Conservation (phyloP, 2,113 vertebrate species). For the Chauna torquata region DNA sequence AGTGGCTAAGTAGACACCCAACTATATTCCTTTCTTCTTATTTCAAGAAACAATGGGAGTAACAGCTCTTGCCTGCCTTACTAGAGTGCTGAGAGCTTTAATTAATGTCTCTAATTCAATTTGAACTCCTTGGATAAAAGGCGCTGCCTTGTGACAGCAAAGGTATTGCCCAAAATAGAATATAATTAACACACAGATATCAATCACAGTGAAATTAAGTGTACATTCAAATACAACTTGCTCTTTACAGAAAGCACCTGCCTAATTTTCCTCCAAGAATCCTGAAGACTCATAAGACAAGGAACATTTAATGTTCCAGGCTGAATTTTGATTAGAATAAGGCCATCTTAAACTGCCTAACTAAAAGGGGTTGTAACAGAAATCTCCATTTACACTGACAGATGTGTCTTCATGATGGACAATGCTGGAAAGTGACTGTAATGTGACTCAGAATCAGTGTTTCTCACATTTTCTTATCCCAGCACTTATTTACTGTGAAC, state of each 20-base stretch:
- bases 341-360: neutral
- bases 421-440: neutral
- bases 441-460: neutral
- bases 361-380: neutral
- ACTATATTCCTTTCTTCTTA: conserved; percentile 59
- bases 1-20: conserved; percentile 61
- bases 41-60: conserved; percentile 66
- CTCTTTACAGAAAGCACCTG: conserved; percentile 52
- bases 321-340: neutral
- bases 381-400: neutral
- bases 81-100: conserved; percentile 65
- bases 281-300: conserved; percentile 22
- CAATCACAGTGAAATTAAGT: conserved; percentile 66
- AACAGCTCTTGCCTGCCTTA: conserved; percentile 61
- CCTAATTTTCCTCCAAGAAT: conserved; percentile 47
- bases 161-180: conserved; percentile 70
- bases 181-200: conserved; percentile 71
- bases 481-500: neutral
- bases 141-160: conserved; percentile 56
- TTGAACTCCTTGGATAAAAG: conserved; percentile 71
- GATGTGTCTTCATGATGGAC: neutral
- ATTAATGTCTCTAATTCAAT: conserved; percentile 70
- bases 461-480: neutral
- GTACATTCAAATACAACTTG: conserved; percentile 65
- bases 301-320: neutral